Evolutionary conservation across 2,888 invertebrate genomes (phyloP).

Genomic region (Balanococcus diminutus): DNA sequence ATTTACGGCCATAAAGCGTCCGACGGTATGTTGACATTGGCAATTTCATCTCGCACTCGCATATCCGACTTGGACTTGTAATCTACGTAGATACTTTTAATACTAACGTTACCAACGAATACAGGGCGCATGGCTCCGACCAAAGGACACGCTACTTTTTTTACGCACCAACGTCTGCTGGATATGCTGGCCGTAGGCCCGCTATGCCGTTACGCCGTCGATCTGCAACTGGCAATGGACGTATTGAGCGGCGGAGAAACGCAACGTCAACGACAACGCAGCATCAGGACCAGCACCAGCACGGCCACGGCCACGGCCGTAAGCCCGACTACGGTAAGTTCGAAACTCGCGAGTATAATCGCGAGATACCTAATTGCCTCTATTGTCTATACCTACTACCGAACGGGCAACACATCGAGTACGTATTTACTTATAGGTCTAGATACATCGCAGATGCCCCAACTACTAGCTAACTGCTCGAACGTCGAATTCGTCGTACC

Average conservation of each 20-base stretch:
- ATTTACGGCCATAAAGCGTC: constrained; percentile 88
- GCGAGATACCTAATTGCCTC: neutral
- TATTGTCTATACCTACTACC: neutral
- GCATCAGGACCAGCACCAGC: neutral
- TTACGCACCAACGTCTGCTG: constrained; percentile 65
- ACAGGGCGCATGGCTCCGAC: constrained; percentile 72
- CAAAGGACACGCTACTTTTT: constrained; percentile 78
- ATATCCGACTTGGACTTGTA: neutral
- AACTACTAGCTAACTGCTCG: too few relatives aligned
- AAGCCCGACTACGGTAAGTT: neutral
- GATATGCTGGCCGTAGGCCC: constrained; percentile 71
- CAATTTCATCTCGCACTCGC: too few relatives aligned
- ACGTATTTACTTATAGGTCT: too few relatives aligned
- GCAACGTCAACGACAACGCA: neutral
- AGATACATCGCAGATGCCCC: too few relatives aligned
- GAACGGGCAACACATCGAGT: neutral
- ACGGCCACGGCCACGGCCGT: neutral
- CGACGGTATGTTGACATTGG: constrained; percentile 58
- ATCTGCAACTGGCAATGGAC: constrained; percentile 79
- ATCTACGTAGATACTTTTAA: too few relatives aligned
- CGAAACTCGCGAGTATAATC: neutral
- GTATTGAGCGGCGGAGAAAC: constrained; percentile 65
- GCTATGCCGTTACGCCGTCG: constrained; percentile 84
- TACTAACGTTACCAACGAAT: neutral
- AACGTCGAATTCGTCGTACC: too few relatives aligned